Base-by-base conservation (phyloP, 1,140 invertebrate genomes). In the Bilobella aurantiaca region DNA sequence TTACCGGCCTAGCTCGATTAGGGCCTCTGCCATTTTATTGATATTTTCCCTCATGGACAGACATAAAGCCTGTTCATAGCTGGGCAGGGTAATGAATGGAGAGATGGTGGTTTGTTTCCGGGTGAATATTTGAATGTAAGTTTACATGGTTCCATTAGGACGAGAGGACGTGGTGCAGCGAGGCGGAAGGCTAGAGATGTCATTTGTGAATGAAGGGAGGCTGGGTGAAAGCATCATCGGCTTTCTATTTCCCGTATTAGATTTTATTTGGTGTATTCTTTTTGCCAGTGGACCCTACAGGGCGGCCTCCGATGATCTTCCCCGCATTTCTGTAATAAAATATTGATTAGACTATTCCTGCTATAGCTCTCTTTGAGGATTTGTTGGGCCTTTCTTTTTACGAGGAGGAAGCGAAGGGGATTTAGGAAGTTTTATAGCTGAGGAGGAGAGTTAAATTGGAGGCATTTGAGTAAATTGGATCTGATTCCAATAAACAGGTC, bases 401-500 rank as follows among this genome's bases (percentile, higher is more conserved):
- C 8, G n/a, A 42, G 37, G 37, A 42, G n/a, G n/a, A n/a, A 42
- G n/a, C 8, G n/a, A 42, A 42, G 37, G 8, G 37, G 37, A 42
- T 8, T 8, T 12, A 12, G 8, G 8, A 12, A 42, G 37, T 42
- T 42, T 42, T 42, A 12, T 42, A 42, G 8, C n/a, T 42, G 37
- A n/a, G 23, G 8, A 5, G 5, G 12, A 14, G 12, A 18, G 14
- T 23, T 23, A 53, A 53, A 53, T 53, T 53, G 49, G 49, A 53
- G 23, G 14, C 49, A 53, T 53, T 53, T 53, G 49, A 53, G 49
- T 53, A 53, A 53, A 53, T 53, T 53, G 49, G 49, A 53, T 23
- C 49, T 53, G 49, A 53, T 53, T 53, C 49, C 49, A 53, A 53
- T 53, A 53, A 53, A 53, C 49, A 53, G 49, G 49, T 53, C 23